Conservation (phyloP, 2,888 invertebrate genomes). For the Euproctis similis region DNA sequence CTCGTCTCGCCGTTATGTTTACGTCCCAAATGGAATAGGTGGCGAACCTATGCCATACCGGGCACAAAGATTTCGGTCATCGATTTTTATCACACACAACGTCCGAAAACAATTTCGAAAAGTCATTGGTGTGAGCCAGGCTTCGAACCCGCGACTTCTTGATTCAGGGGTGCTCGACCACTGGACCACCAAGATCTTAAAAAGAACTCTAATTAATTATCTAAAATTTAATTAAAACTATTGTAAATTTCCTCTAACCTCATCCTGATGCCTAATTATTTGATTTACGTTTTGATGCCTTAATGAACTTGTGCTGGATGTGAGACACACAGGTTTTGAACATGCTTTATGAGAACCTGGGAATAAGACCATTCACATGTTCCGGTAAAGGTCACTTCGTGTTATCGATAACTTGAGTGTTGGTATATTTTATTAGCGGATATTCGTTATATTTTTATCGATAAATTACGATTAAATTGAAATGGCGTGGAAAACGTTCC, state of each 20-base stretch:
- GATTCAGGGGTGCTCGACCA: no score
- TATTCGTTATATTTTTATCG: conserved; percentile 3
- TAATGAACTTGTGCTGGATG: conserved; percentile 10
- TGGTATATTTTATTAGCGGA: conserved; percentile 12
- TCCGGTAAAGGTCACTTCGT: conserved; percentile 4
- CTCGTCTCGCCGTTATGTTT: no score
- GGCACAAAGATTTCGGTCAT: no score
- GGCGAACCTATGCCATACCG: no score
- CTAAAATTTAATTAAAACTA: no score
- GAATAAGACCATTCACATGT: conserved; percentile 16
- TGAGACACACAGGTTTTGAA: conserved; percentile 13
- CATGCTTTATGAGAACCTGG: not conserved
- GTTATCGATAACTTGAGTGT: conserved; percentile 1
- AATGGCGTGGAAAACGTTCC: not conserved
- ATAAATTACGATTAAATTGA: not conserved
- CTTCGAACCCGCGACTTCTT: no score
- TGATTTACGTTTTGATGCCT: conserved; percentile 10
- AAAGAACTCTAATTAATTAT: no score
- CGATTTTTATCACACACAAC: no score
- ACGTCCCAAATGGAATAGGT: no score
- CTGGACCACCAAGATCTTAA: no score
- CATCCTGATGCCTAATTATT: conserved; percentile 6
- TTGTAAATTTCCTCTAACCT: conserved; percentile 20
- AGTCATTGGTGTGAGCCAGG: no score
- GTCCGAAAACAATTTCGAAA: no score